Percentiles rank a stretch among this genome's conserved stretches.
Conservation (phyloP, 2,113 vertebrate genomes). For the Ailuropoda melanoleuca region DNA sequence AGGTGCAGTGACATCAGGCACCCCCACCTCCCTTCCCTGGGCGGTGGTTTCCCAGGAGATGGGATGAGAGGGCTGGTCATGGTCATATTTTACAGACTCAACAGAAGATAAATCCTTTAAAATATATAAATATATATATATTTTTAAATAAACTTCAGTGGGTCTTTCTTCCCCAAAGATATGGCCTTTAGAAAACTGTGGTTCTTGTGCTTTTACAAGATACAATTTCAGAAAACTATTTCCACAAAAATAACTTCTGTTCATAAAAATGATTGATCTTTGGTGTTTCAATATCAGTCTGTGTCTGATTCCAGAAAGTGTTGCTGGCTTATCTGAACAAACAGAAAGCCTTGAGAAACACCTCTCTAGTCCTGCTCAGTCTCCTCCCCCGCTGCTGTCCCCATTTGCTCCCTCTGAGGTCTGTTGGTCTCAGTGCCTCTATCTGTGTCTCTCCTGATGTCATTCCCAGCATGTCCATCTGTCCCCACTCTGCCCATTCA, state of each 20-base stretch:
- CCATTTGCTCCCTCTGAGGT: accelerated
- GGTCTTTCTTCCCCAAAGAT: slow-evolving; percentile 28
- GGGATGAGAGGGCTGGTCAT: not conserved
- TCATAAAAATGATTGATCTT: not conserved
- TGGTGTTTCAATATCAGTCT: not conserved
- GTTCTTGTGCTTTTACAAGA: not conserved
- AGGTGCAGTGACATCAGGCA: not conserved
- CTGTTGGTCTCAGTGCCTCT: not conserved
- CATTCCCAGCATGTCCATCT: not conserved
- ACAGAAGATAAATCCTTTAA: not conserved
- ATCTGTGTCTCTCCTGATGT: not conserved
- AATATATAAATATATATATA: not conserved
- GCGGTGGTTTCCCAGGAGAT: not conserved
- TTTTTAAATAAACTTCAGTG: not conserved
- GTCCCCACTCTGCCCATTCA: not conserved
- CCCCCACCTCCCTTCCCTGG: not conserved
- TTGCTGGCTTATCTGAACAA: not conserved
- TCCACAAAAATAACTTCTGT: not conserved
- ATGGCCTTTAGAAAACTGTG: not conserved
- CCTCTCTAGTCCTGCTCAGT: accelerated
- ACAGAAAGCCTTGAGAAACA: not conserved
- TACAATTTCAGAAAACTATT: not conserved
- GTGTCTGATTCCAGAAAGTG: not conserved
- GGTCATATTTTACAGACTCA: not conserved
- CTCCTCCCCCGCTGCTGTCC: not conserved